These are phyloP conservation scores for Microdon myrmicae DNA, from an alignment of 2,888 invertebrate genomes.

Conservation along the genomic window DNA sequence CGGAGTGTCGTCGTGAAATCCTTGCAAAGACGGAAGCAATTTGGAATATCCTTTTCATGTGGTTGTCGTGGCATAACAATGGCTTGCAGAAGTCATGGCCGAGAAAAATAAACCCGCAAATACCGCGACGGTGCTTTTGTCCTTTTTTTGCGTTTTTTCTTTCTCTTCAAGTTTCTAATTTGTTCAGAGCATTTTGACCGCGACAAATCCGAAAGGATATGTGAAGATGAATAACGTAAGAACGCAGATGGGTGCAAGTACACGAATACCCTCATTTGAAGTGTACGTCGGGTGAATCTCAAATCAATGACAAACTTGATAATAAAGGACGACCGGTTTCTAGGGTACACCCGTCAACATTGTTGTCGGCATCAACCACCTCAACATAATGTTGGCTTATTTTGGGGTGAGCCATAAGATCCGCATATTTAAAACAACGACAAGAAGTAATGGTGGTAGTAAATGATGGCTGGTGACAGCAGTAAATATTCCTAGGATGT, in stretches of 20 bases:
- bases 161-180: no score
- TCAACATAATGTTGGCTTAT: slow-evolving; percentile 20
- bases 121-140: slow-evolving; percentile 1
- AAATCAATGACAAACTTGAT: slow-evolving; percentile 32
- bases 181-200: no score
- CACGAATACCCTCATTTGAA: slow-evolving; percentile 4
- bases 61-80: slow-evolving; percentile 12
- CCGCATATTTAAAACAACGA: slow-evolving; percentile 46
- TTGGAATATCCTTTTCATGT: slow-evolving; percentile 37
- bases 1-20: slow-evolving; percentile 28
- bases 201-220: slow-evolving; percentile 12
- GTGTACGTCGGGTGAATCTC: no score
- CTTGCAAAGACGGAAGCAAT: slow-evolving; percentile 31
- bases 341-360: slow-evolving; percentile 32
- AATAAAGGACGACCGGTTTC: slow-evolving; percentile 45
- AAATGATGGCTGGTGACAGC: slow-evolving; percentile 11
- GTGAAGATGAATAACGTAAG: no score
- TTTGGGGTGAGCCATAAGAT: slow-evolving; percentile 50
- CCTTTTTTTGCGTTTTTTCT: not conserved
- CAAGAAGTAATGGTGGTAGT: slow-evolving; percentile 45
- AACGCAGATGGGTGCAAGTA: slow-evolving; percentile 2
- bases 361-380: slow-evolving; percentile 27
- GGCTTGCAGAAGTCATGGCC: slow-evolving; percentile 19
- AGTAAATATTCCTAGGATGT: slow-evolving; percentile 31
- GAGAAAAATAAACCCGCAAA: not conserved